Base-by-base conservation (phyloP, 2,888 invertebrate species). In the Heliconius hortense region DNA sequence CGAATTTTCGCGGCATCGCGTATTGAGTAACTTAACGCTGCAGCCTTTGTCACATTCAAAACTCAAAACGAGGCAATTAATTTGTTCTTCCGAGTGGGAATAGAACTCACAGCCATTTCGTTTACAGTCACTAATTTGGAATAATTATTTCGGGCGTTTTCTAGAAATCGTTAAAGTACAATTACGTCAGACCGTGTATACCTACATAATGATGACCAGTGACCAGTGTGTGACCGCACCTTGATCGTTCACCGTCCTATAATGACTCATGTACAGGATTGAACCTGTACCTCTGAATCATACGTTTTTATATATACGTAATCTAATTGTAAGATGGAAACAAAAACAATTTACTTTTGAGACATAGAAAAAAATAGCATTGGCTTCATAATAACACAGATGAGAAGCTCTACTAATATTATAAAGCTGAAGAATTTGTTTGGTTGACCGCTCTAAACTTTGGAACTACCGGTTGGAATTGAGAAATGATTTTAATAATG, bases 261-360 rank as follows among this genome's bases (percentile, higher is more conserved):
- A 59, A 68, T 74, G 77, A 77, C 53, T 77, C 77, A 77, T 24
- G 62, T 59, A 60, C 67, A 62, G 43, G 48, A 74, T 77, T 56
- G 77, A 74, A 77, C 72, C 72, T 77, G 77, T 48, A 64, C 43
- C 62, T 71, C 71, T 69, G 75, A 77, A n/a, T 76, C 74, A 76
- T 68, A 24, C 66, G 43, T 70, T 75, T 71, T 70, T 71, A 18
- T 21, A 21, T 31, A 63, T 31, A 21, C 21, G 2, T 48, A 21
- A 63, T 28, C 63, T 62, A 31, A 63, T 63, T 62, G 26, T 60
- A 60, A 26, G 18, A 28, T 21, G 28, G 10, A 21, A 21, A 3
- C 21, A 63, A 21, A 63, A 63, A 63, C 10, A 10, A 63, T 63
- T 18, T 63, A 1, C 10, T 31, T 63, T 63, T 63, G 26, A 60